These are phyloP conservation scores for Rhineura floridana DNA, from an alignment of 2,113 vertebrate species.

Conservation along the genomic window DNA sequence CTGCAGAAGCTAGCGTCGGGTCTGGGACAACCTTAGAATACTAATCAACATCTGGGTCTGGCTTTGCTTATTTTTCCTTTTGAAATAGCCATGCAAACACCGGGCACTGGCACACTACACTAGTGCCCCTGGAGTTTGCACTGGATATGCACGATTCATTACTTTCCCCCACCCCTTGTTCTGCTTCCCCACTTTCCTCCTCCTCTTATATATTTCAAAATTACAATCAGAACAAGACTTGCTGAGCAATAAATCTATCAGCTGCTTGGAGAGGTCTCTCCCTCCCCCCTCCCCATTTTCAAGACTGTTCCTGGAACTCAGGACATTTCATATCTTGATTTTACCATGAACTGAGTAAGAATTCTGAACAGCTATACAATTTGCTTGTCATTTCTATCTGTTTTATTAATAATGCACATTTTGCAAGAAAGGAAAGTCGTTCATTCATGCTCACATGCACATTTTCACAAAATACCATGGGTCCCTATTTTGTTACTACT, in stretches of 20 bases:
- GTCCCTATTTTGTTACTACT: not conserved
- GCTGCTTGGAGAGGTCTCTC: not conserved
- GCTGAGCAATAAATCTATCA: not conserved
- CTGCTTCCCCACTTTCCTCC: not conserved
- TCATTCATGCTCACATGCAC: not conserved
- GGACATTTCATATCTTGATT: rapidly evolving
- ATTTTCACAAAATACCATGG: not conserved
- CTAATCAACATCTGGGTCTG: slow-evolving; percentile 46
- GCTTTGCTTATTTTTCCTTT: slow-evolving; percentile 44
- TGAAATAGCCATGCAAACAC: slow-evolving; percentile 40
- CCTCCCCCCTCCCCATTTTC: not conserved
- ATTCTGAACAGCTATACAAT: not conserved
- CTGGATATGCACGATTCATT: not conserved
- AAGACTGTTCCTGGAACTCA: not conserved
- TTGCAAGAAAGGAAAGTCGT: not conserved
- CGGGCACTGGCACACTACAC: slow-evolving; percentile 23
- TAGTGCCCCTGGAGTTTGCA: slow-evolving; percentile 13
- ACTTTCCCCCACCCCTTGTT: slow-evolving; percentile 6
- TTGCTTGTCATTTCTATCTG: not conserved
- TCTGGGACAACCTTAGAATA: not conserved
- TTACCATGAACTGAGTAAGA: not conserved
- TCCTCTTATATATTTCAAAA: not conserved
- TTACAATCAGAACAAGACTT: not conserved
- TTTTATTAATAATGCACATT: not conserved
- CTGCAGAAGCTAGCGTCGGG: slow-evolving; percentile 8